phyloP scores from a whole-genome alignment of 1,140 invertebrate genomes.

The Sogatella furcifera region DNA sequence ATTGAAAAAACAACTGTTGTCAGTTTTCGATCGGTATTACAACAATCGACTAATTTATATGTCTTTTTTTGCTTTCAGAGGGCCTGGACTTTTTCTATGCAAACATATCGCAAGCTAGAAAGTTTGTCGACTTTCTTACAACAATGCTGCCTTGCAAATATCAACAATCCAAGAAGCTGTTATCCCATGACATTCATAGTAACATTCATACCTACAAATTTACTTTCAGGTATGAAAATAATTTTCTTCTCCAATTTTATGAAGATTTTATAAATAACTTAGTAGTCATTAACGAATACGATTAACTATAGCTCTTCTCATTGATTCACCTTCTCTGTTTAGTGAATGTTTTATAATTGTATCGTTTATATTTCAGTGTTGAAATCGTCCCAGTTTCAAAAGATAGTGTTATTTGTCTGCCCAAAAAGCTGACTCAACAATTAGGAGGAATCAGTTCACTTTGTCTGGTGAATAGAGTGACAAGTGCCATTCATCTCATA shows the following conservation, averaged over 20 bases:
- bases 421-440: slow-evolving; percentile 75
- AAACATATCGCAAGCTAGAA: slow-evolving; percentile 80
- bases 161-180: slow-evolving; percentile 85
- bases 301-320: too few species aligned
- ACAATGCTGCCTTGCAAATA: slow-evolving; percentile 79
- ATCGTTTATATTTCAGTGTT: slow-evolving; percentile 50
- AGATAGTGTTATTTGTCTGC: slow-evolving; percentile 89
- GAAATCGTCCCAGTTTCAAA: slow-evolving; percentile 96
- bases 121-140: slow-evolving; percentile 89
- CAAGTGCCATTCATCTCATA: slow-evolving; percentile 83
- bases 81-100: slow-evolving; percentile 95
- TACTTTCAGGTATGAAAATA: slow-evolving; percentile 52
- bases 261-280: too few species aligned
- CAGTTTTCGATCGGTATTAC: too few species aligned
- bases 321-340: neutral
- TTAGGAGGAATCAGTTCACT: slow-evolving; percentile 88
- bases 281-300: too few species aligned
- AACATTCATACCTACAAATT: slow-evolving; percentile 97
- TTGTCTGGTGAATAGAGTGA: slow-evolving; percentile 81
- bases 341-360: neutral
- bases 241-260: too few species aligned
- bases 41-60: neutral
- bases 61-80: slow-evolving; percentile 48
- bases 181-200: slow-evolving; percentile 95
- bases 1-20: too few species aligned